Evolutionary conservation across 2,113 vertebrate species (phyloP).

Genomic region (Percina caprodes): DNA sequence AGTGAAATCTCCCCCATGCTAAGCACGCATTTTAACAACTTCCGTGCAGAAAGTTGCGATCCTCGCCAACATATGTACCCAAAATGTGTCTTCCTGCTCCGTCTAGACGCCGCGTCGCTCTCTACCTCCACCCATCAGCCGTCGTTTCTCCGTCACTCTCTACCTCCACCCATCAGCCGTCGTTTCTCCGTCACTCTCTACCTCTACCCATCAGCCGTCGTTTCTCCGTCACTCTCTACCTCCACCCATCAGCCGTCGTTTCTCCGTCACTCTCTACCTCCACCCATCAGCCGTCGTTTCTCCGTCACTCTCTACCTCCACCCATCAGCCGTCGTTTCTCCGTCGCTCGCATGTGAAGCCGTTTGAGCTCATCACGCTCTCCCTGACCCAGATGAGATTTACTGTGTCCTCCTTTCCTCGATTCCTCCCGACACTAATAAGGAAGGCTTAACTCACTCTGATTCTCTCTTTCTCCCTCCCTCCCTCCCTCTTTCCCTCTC

Average conservation of each 20-base stretch:
- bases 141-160: no score
- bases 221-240: no score
- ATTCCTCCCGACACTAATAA: slow-evolving; percentile 47
- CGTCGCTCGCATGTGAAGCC: slow-evolving; percentile 30
- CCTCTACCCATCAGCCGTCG: no score
- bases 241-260: no score
- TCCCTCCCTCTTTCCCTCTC: background rate
- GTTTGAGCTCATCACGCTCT: slow-evolving; percentile 63
- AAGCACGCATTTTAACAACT: slow-evolving; percentile 9
- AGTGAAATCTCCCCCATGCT: slow-evolving; percentile 30
- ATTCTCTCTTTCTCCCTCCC: slow-evolving; percentile 33
- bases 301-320: slow-evolving; percentile 44
- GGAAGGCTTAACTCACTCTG: slow-evolving; percentile 70
- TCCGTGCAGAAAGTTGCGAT: slow-evolving; percentile 5
- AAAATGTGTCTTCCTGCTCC: background rate
- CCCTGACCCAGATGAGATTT: slow-evolving; percentile 69
- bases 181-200: no score
- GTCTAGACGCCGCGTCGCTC: background rate
- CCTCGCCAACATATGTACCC: background rate
- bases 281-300: no score
- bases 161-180: no score
- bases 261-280: no score
- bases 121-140: no score
- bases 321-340: slow-evolving; percentile 48
- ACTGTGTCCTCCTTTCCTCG: slow-evolving; percentile 57